Evolutionary conservation across 1,140 invertebrate species (phyloP).

Genomic region (Calliopsis andreniformis): DNA sequence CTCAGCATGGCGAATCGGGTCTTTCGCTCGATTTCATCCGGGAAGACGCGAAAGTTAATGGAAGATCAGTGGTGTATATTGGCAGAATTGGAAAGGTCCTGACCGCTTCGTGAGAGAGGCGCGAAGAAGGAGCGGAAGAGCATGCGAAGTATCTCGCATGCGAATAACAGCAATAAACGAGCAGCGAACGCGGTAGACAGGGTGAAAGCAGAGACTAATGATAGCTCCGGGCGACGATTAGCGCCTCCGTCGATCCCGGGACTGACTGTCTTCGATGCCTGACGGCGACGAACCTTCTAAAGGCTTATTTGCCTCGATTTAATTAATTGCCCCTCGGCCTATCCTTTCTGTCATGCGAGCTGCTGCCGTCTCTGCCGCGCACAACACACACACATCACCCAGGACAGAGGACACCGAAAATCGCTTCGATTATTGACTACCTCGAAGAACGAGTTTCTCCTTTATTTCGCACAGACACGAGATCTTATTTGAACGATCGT

Average conservation of each 20-base stretch:
- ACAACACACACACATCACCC: too few relatives aligned
- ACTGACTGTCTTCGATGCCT: conserved; percentile 54
- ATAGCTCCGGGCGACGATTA: conserved; percentile 59
- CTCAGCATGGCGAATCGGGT: too few relatives aligned
- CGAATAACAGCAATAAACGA: conserved; percentile 47
- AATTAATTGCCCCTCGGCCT: conserved; percentile 64
- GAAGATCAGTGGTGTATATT: too few relatives aligned
- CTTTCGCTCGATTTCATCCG: too few relatives aligned
- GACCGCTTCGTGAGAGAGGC: background rate
- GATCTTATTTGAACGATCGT: too few relatives aligned
- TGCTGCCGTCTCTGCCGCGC: background rate
- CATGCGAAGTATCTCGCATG: conserved; percentile 26
- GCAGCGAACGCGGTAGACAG: conserved; percentile 25
- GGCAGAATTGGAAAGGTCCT: background rate
- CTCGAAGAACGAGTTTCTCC: conserved; percentile 1
- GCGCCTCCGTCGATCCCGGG: conserved; percentile 57
- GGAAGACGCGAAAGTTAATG: too few relatives aligned
- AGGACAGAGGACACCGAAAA: conserved; percentile 33
- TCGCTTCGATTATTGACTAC: conserved; percentile 14
- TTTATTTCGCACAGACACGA: background rate
- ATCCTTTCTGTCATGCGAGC: conserved; percentile 35
- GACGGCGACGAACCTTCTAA: conserved; percentile 60
- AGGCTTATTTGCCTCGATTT: conserved; percentile 65
- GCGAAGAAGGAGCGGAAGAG: conserved; percentile 11
- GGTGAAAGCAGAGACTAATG: conserved; percentile 62